These are phyloP conservation scores for Coryphaenoides rupestris DNA, from an alignment of 2,113 vertebrate genomes.

Conservation along the genomic window DNA sequence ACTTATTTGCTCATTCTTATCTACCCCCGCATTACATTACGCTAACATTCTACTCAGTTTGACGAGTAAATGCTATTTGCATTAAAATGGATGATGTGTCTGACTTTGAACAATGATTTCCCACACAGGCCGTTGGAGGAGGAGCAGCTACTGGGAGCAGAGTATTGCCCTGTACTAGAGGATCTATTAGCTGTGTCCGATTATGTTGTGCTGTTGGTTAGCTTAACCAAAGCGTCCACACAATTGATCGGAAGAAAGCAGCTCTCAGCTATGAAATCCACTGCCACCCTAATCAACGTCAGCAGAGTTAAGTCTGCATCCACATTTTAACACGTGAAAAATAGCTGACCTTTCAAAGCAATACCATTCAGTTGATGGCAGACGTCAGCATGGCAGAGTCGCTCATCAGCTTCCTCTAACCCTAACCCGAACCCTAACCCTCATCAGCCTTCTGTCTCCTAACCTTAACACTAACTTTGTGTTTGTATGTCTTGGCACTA, in stretches of 20 bases:
- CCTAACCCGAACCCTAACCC: no score
- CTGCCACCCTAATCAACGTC: slow-evolving; percentile 73
- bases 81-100: no score
- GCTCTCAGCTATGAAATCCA: slow-evolving; percentile 74
- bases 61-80: no score
- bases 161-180: slow-evolving; percentile 70
- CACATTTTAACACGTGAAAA: neutral
- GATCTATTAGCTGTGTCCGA: slow-evolving; percentile 74
- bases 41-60: no score
- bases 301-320: slow-evolving; percentile 71
- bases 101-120: neutral
- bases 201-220: slow-evolving; percentile 75
- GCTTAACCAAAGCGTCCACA: slow-evolving; percentile 59
- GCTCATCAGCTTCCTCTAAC: no score
- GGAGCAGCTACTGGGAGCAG: slow-evolving; percentile 70
- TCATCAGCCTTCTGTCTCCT: no score
- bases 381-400: no score
- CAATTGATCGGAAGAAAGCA: slow-evolving; percentile 71
- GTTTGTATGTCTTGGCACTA: no score
- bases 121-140: slow-evolving; percentile 69
- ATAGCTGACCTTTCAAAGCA: neutral
- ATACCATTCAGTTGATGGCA: neutral
- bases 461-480: no score
- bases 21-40: no score
- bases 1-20: no score